Conservation (phyloP, 1,140 invertebrate species). For the Asobara japonica region DNA sequence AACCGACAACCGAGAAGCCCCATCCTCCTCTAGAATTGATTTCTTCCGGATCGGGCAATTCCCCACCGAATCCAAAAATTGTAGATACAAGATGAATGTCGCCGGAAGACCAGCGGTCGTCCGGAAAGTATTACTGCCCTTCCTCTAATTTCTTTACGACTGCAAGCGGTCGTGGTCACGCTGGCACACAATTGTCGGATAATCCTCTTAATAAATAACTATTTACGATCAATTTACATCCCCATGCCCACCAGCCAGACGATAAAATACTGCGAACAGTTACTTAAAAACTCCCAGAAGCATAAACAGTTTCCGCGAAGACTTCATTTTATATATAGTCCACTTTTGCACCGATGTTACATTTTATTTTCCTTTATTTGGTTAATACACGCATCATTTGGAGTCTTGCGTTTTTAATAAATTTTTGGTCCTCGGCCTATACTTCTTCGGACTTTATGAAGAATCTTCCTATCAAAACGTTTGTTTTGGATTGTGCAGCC, state of each 20-base stretch:
- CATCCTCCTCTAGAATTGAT: not conserved
- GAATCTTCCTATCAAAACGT: too few relatives aligned
- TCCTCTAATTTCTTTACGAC: conserved; percentile 68
- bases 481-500: not conserved
- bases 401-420: too few relatives aligned
- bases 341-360: too few relatives aligned
- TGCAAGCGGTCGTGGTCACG: conserved; percentile 62
- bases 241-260: not conserved
- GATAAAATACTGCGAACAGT: not conserved
- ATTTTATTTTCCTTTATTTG: too few relatives aligned
- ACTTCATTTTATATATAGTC: too few relatives aligned
- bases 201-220: conserved; percentile 10
- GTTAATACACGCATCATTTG: too few relatives aligned
- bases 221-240: conserved; percentile 1
- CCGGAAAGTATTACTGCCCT: conserved; percentile 62
- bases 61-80: not conserved
- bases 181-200: conserved; percentile 44
- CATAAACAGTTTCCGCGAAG: too few relatives aligned
- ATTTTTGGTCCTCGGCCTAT: too few relatives aligned
- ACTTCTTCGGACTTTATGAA: too few relatives aligned
- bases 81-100: conserved; percentile 60
- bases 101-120: conserved; percentile 60
- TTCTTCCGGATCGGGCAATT: not conserved
- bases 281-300: not conserved
- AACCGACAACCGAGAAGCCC: too few relatives aligned